Base-by-base conservation (phyloP, 2,113 vertebrate genomes). In the Panthera leo region DNA sequence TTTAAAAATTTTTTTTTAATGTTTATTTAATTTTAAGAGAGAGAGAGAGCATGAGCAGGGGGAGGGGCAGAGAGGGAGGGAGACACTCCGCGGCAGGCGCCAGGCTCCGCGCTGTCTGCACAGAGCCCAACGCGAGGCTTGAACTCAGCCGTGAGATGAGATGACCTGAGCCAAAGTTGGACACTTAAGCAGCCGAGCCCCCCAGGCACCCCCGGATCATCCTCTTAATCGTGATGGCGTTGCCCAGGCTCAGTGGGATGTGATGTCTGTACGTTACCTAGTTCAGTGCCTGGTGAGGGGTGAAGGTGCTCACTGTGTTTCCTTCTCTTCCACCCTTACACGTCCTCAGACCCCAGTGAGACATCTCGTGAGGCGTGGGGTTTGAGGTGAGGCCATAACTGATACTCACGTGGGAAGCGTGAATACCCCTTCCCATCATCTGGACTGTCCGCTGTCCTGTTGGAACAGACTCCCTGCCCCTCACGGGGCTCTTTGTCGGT, bases 401-500 rank as follows among this genome's bases (percentile, higher is more conserved):
- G 13, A 76, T n/a, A 42, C 63, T 58, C 61, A 80, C 10, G 5
- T 84, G 36, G 76, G 82, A 94, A 45, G n/a, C 31, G 42, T 34
- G 85, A 94, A 34, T 91, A 14, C 85, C 94, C 83, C 36, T 95
- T 34, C 85, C 48, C 39, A 10, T 97, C 98, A 63, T 98, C 98
- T 98, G 82, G 96, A 76, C 88, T 89, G 19, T 76, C 71, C 39
- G 25, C 91, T 94, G 89, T 97, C 95, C 8, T 98, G 95, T 97
- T 83, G 45, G 45, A 97, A 91, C 97, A 80, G 58, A 45, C n/a
- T 73, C n/a, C 45, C 92, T 23, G 45, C 68, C 95, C 92, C 48
- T 1, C 45, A 9, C 45, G 0, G 53, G 55, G 7, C 85, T 76
- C 76, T 45, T 51, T 4, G 0, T 16, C 0, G 10, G 31, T 82